Base-by-base conservation (phyloP, 2,888 invertebrate genomes). In the Eupithecia exiguata region DNA sequence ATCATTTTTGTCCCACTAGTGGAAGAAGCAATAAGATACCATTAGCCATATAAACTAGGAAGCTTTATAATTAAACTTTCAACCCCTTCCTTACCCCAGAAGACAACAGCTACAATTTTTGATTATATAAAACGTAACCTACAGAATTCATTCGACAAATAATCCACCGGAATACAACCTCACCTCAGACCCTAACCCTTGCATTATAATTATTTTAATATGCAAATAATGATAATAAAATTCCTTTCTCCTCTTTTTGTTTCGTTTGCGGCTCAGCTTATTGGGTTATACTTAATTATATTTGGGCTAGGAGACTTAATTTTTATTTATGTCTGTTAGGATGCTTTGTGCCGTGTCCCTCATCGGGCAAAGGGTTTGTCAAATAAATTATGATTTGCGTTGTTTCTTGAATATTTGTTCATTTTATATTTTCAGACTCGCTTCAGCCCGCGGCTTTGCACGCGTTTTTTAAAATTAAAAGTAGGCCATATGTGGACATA, bases 181-280 rank as follows among this genome's bases (percentile, higher is more conserved):
- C 67, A 71, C 76, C 73, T 74, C 69, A 53, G 49, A 63, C 68
- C 71, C 68, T 40, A 25, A 72, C 68, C 72, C 70, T 46, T 68
- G 66, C 84, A 90, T 91, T 89, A 91, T 93, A 93, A 93, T 94
- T 92, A 94, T 94, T 94, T 93, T 93, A 92, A 92, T 93, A 94
- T 94, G 94, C 92, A 92, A 94, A 94, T 94, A 94, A 93, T 91
- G 88, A 92, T 94, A 94, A 94, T 94, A 92, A 94, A 93, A 94
- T 94, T 91, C 89, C 88, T 89, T 87, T 86, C 86, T 78, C 86
- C 84, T 82, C 83, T 86, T 90, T 92, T 91, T 92, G 91, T 91
- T 92, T 91, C 88, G 89, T 88, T 88, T 87, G 88, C 83, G 87
- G 84, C 86, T 78, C 82, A 83, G 89, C 86, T 92, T 93, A 93